Base-by-base conservation (phyloP, 2,797 vertebrate genomes). In the Momotus momota region DNA sequence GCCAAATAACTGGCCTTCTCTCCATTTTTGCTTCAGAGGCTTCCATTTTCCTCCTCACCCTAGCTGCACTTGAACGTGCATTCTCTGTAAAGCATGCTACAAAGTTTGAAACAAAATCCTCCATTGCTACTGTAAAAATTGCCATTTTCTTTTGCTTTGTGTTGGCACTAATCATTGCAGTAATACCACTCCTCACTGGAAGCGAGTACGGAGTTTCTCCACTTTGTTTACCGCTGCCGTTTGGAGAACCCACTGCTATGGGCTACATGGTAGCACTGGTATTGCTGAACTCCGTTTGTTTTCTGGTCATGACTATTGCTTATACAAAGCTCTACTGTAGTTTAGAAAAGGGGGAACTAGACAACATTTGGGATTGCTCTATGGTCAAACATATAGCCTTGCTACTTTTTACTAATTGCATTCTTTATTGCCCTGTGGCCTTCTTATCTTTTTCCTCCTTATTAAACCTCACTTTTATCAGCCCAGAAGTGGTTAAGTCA, bases 391-490 rank as follows among this genome's bases (percentile, higher is more conserved):
- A 99, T 27, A 97, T 99, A 11, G 99, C 99, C 61, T 98, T 99
- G 97, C 93, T 99, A 45, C 98, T 99, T 85, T 99, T 99, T 95
- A 98, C 99, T 48, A 98, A 99, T 96, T 99, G 99, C 88, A 98
- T 99, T 88, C 99, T 99, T 54, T 99, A 98, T 98, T 99, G 99
- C 85, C 99, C 99, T 0, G 98, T 99, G 52, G 99, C 99, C 55
- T 99, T 99, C 96, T 97, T 99, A 91, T 99, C 98, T 82, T 99
- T 99, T 94, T 99, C 99, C 89, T 99, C 98, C 26, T 96, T 99
- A 78, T 96, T 99, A 66, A 99, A 98, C 61, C 98, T 99, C 79
- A 97, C 98, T 1, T 98, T 98, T 45, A 97, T 99, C 62, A 99
- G 98, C 43, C 98, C 99, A 0, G 99, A 99, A 82, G 98, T 98